Conservation (phyloP, 2,888 invertebrate genomes). For the Oegoconia quadripuncta region DNA sequence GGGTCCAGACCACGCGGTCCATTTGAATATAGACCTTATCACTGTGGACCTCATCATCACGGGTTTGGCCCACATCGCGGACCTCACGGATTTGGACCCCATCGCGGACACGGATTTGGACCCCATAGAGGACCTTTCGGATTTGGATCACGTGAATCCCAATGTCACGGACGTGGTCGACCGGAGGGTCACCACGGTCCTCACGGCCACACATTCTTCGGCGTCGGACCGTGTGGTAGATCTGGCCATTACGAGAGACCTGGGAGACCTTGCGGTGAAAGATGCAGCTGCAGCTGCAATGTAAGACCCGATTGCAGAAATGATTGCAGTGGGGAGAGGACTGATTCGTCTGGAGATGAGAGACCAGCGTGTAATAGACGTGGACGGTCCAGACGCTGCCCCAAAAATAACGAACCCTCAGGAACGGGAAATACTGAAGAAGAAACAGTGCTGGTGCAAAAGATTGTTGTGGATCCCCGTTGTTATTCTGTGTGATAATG, state of each 20-base stretch:
- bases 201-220: not conserved
- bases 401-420: constrained; percentile 25
- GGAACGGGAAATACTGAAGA: constrained; percentile 15
- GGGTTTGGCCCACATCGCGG: too few species aligned
- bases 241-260: constrained; percentile 10
- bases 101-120: not conserved
- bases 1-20: not conserved
- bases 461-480: constrained; percentile 29
- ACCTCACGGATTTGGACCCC: not conserved
- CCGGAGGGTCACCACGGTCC: not conserved
- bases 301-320: not conserved
- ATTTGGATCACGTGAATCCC: not conserved
- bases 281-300: not conserved
- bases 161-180: not conserved
- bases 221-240: not conserved
- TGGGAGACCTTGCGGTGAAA: not conserved
- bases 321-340: not conserved
- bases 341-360: not conserved
- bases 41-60: too few species aligned
- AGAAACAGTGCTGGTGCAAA: constrained; percentile 24
- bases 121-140: not conserved
- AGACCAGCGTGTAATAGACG: not conserved
- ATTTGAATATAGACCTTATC: not conserved
- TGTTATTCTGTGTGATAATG: constrained; percentile 27
- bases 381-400: constrained; percentile 3